Conservation (phyloP, 1,140 invertebrate species). For the Lordiphosa stackelbergi region DNA sequence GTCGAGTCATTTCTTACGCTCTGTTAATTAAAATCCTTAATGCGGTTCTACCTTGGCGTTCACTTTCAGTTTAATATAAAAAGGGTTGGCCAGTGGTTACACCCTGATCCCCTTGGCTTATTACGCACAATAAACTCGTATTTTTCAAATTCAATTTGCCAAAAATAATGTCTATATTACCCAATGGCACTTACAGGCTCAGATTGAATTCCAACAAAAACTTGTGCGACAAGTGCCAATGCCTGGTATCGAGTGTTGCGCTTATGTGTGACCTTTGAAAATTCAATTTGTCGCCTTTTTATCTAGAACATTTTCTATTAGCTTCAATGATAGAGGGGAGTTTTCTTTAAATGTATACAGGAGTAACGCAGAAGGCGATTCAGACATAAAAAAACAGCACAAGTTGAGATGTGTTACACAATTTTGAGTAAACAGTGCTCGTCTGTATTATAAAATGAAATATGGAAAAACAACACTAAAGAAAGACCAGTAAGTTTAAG, state of each 20-base stretch:
- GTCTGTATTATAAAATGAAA: too few relatives aligned
- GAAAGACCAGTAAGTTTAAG: too few relatives aligned
- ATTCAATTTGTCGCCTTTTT: constrained; percentile 75
- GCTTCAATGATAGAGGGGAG: constrained; percentile 3
- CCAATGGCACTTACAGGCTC: neutral
- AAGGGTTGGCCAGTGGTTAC: constrained; percentile 47
- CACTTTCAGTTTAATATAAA: constrained; percentile 14
- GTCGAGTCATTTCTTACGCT: constrained; percentile 31
- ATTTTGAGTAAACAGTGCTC: too few relatives aligned
- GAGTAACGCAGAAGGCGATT: neutral
- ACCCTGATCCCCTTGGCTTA: constrained; percentile 29
- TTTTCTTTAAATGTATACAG: constrained; percentile 22
- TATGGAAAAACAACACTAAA: too few relatives aligned
- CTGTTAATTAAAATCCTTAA: constrained; percentile 66
- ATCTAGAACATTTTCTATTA: constrained; percentile 74
- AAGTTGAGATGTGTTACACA: too few relatives aligned
- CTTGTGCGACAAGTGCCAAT: constrained; percentile 49
- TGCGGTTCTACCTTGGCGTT: constrained; percentile 48
- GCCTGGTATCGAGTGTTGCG: constrained; percentile 66
- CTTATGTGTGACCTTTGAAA: constrained; percentile 74
- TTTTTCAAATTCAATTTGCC: constrained; percentile 63
- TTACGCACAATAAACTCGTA: constrained; percentile 64
- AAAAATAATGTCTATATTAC: constrained; percentile 50
- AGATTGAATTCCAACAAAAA: constrained; percentile 41
- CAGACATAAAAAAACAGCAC: too few relatives aligned